Conservation (phyloP, 1,140 invertebrate genomes). For the Euura lappo region DNA sequence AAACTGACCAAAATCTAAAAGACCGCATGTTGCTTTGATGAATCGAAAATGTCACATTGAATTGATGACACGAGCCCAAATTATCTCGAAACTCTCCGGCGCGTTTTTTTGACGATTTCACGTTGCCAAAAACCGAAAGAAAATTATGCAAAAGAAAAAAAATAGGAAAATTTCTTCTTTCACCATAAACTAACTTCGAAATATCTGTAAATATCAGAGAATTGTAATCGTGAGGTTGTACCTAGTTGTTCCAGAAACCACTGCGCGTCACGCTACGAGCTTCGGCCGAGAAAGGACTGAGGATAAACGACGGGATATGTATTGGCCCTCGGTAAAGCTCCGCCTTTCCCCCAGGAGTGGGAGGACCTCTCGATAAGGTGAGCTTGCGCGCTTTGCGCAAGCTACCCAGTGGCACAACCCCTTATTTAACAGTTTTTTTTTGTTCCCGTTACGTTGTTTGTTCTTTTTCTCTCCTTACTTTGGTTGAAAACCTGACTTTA, state of each 20-base stretch:
- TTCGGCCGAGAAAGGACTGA: slow-evolving; percentile 57
- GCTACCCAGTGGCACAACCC: slow-evolving; percentile 45
- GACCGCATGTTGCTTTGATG: too few relatives aligned
- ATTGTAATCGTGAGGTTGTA: not conserved
- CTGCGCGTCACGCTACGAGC: slow-evolving; percentile 45
- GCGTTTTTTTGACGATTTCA: too few relatives aligned
- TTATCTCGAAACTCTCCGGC: too few relatives aligned
- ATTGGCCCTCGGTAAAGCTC: slow-evolving; percentile 56
- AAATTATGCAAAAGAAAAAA: too few relatives aligned
- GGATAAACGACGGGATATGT: slow-evolving; percentile 43
- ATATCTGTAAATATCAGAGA: too few relatives aligned
- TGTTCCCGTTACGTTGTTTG: slow-evolving; percentile 35
- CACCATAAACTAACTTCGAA: too few relatives aligned
- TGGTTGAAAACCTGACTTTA: not conserved
- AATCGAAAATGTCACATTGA: too few relatives aligned
- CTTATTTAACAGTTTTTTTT: slow-evolving; percentile 43
- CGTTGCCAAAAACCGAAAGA: too few relatives aligned
- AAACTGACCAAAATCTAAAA: too few relatives aligned
- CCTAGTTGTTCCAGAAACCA: slow-evolving; percentile 10
- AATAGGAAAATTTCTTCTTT: too few relatives aligned
- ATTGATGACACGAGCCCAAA: too few relatives aligned
- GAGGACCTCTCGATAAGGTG: slow-evolving; percentile 46
- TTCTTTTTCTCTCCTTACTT: too few relatives aligned
- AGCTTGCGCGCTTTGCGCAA: slow-evolving; percentile 48
- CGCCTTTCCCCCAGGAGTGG: slow-evolving; percentile 47